Conservation (phyloP, 2,888 invertebrate species). For the Amphipoea lucens region DNA sequence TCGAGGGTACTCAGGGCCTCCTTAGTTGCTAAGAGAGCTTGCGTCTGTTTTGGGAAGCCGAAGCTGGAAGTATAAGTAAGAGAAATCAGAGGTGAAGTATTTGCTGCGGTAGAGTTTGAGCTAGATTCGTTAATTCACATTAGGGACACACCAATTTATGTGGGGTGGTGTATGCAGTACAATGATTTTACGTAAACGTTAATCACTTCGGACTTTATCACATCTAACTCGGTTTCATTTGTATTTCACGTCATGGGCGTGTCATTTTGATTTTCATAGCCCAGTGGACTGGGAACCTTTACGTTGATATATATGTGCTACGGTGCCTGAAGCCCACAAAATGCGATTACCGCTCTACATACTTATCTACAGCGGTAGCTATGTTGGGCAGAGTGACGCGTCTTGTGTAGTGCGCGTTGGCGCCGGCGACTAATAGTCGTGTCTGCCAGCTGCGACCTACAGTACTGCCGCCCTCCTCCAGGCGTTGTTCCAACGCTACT, state of each 20-base stretch:
- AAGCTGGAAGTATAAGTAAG: slow-evolving; percentile 80
- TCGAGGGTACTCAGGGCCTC: slow-evolving; percentile 91
- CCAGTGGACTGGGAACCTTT: not conserved
- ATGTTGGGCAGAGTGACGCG: slow-evolving; percentile 93
- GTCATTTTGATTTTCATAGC: not conserved
- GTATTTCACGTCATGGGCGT: not conserved
- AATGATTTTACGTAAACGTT: not conserved
- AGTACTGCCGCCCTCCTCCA: slow-evolving; percentile 86
- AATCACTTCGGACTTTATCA: not conserved
- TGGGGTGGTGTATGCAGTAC: not conserved
- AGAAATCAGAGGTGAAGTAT: no score
- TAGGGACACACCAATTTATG: not conserved
- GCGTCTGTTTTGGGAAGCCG: slow-evolving; percentile 94
- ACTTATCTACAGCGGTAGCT: slow-evolving; percentile 91
- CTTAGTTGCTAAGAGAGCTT: slow-evolving; percentile 92
- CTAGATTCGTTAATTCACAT: not conserved
- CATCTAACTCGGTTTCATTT: not conserved
- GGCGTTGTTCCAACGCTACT: slow-evolving; percentile 84
- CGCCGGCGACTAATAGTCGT: slow-evolving; percentile 95
- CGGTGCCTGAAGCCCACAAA: not conserved
- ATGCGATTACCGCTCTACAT: slow-evolving; percentile 3
- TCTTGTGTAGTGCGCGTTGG: slow-evolving; percentile 96
- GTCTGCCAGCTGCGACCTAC: slow-evolving; percentile 92
- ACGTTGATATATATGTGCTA: not conserved
- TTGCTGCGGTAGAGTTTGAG: no score